Conservation (phyloP, 2,888 invertebrate genomes). For the Linnaemya tessellans region DNA sequence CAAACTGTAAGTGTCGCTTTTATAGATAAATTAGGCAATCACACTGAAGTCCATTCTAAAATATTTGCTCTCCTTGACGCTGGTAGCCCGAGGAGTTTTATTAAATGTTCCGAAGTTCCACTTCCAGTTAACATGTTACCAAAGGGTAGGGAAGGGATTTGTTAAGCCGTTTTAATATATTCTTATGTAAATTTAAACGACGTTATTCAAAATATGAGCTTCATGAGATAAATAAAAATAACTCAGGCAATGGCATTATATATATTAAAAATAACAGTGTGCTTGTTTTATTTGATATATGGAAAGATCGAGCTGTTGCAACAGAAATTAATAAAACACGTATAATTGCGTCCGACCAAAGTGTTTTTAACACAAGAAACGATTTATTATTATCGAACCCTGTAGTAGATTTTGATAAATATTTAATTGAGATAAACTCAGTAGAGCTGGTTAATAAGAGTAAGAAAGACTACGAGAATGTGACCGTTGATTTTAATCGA, state of each 20-base stretch:
- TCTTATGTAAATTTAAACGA: constrained; percentile 20
- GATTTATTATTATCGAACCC: too few relatives aligned
- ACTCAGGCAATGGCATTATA: background rate
- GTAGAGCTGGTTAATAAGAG: constrained; percentile 21
- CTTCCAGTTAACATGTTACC: background rate
- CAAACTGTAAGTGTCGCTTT: too few relatives aligned
- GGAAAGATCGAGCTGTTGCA: background rate
- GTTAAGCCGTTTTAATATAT: constrained; percentile 26
- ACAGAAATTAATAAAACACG: background rate
- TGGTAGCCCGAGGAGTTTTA: background rate
- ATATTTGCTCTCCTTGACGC: too few relatives aligned
- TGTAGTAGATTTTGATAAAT: background rate
- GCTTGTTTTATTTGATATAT: constrained; percentile 38
- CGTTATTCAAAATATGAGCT: constrained; percentile 8
- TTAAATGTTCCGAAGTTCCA: constrained; percentile 5
- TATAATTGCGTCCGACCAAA: too few relatives aligned
- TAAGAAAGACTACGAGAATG: constrained; percentile 8
- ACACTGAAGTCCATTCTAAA: too few relatives aligned
- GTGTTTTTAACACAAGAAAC: too few relatives aligned
- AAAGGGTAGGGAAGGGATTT: constrained; percentile 14
- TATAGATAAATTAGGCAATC: too few relatives aligned
- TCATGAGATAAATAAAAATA: constrained; percentile 22
- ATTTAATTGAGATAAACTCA: constrained; percentile 17
- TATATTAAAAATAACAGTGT: constrained; percentile 22
- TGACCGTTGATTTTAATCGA: background rate